Conservation (phyloP, 2,888 invertebrate genomes). For the Desoria tigrina region DNA sequence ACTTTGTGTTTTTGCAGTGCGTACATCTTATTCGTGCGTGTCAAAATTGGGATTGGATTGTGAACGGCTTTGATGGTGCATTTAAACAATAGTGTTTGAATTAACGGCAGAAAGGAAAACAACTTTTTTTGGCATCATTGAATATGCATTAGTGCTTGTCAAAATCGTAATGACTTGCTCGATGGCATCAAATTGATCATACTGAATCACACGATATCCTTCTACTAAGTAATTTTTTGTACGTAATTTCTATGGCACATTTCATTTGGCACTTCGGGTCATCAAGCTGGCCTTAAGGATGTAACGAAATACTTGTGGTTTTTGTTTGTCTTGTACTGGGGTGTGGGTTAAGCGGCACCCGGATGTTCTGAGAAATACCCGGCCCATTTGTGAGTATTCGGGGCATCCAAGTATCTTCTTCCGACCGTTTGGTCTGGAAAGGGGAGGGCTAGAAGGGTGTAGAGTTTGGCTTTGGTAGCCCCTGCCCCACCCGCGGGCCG, state of each 20-base stretch:
- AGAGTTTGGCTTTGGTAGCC: constrained; percentile 58
- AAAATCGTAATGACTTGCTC: constrained; percentile 23
- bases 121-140: neutral
- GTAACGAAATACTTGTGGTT: constrained; percentile 22
- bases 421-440: constrained; percentile 92
- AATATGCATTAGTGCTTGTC: neutral
- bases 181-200: constrained; percentile 18
- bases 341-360: constrained; percentile 39
- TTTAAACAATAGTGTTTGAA: neutral
- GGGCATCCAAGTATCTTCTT: constrained; percentile 74
- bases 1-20: too few species aligned
- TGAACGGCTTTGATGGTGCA: neutral
- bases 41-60: neutral
- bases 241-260: constrained; percentile 2
- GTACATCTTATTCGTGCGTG: too few species aligned
- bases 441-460: constrained; percentile 84
- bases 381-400: constrained; percentile 73
- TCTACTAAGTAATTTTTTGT: neutral
- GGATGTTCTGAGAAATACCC: constrained; percentile 87
- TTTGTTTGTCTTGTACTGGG: neutral
- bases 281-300: constrained; percentile 3
- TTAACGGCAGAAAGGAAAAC: neutral
- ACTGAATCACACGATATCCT: neutral
- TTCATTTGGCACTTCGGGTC: neutral
- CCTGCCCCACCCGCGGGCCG: constrained; percentile 15